These are phyloP conservation scores for Drosophila nigrodunni DNA, from an alignment of 1,140 invertebrate genomes.

Conservation along the genomic window DNA sequence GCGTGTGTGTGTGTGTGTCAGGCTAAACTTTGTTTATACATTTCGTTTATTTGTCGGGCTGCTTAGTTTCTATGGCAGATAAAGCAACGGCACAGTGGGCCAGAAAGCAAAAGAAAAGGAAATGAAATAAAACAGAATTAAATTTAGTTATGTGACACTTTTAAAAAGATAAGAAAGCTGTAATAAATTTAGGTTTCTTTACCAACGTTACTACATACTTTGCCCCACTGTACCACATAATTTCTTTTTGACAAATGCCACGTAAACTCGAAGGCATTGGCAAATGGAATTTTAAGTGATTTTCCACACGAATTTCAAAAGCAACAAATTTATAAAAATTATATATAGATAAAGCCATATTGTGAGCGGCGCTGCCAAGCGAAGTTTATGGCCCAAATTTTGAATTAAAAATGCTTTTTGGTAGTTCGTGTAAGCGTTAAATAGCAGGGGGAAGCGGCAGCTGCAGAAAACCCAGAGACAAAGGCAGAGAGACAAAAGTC, in stretches of 20 bases:
- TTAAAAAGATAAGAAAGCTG: too few species aligned
- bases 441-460: constrained; percentile 44
- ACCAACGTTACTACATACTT: not conserved
- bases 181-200: too few species aligned
- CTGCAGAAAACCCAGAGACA: not conserved
- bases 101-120: not conserved
- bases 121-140: not conserved
- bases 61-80: constrained; percentile 10
- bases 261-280: constrained; percentile 36
- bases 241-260: constrained; percentile 45
- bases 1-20: constrained; percentile 1
- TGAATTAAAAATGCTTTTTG: constrained; percentile 18
- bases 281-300: constrained; percentile 69
- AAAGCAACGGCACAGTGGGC: not conserved
- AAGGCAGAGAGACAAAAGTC: constrained; percentile 41
- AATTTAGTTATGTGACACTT: constrained; percentile 3
- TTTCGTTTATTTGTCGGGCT: constrained; percentile 51
- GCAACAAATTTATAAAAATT: constrained; percentile 39
- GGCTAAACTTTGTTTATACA: constrained; percentile 51
- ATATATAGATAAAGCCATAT: constrained; percentile 36
- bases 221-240: constrained; percentile 23
- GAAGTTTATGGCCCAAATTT: constrained; percentile 53
- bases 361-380: constrained; percentile 3
- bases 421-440: constrained; percentile 37
- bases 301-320: constrained; percentile 33